Conservation (phyloP, 2,113 vertebrate species). For the Etheostoma spectabile region DNA sequence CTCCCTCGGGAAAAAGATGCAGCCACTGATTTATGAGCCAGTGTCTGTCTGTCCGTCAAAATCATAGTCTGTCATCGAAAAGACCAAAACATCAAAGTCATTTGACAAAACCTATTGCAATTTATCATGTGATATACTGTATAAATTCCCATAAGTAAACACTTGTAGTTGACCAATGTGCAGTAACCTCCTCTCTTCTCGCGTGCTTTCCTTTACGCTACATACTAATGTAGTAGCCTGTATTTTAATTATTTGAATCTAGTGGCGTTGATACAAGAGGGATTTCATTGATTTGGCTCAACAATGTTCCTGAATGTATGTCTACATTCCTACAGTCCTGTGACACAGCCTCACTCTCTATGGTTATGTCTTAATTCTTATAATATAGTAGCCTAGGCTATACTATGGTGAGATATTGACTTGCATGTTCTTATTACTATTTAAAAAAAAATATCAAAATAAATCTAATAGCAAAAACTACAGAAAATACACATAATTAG, state of each 20-base stretch:
- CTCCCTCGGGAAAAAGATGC: slow-evolving; percentile 74
- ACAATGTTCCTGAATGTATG: neutral
- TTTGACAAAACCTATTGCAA: neutral
- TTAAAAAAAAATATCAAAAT: neutral
- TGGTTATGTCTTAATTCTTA: neutral
- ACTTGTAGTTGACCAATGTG: neutral
- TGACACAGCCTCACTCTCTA: neutral
- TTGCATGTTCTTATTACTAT: neutral
- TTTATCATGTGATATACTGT: neutral
- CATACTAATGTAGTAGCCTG: too few species aligned
- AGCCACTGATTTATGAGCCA: slow-evolving; percentile 78
- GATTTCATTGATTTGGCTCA: neutral
- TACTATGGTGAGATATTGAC: neutral
- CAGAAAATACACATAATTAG: neutral
- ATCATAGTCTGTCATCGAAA: slow-evolving; percentile 13
- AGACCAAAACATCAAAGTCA: slow-evolving; percentile 34
- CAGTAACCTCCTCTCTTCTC: neutral
- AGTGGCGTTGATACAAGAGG: neutral
- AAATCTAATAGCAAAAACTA: neutral
- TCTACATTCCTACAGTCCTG: neutral
- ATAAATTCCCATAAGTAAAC: neutral
- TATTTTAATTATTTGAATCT: neutral
- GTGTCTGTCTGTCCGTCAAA: slow-evolving; percentile 60
- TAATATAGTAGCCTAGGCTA: too few species aligned
- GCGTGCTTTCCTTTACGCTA: neutral